Evolutionary conservation across 2,888 invertebrate genomes (phyloP).

Genomic region (Hypomecis punctinalis): DNA sequence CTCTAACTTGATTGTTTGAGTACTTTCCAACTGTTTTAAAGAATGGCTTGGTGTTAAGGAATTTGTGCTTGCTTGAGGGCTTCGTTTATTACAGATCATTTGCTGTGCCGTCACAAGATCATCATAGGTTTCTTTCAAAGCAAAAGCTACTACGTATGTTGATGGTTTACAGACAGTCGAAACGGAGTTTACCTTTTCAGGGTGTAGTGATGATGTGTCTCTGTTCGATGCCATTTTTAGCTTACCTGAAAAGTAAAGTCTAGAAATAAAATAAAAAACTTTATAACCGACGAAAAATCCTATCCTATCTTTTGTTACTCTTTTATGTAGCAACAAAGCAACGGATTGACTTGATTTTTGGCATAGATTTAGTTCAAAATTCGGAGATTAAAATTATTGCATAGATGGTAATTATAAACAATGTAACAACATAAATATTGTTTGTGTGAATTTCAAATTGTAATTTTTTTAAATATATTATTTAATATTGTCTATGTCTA

Average conservation of each 20-base stretch:
- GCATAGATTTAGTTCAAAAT: no score
- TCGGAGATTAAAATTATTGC: no score
- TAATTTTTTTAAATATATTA: no score
- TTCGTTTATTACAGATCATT: constrained; percentile 49
- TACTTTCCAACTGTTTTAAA: constrained; percentile 44
- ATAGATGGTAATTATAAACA: no score
- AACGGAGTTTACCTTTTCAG: constrained; percentile 35
- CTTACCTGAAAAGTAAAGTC: constrained; percentile 35
- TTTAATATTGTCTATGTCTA: no score
- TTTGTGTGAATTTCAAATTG: no score
- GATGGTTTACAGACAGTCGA: constrained; percentile 46
- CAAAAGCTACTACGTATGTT: constrained; percentile 55
- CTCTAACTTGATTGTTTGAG: constrained; percentile 33
- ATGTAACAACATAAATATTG: no score
- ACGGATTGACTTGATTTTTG: no score
- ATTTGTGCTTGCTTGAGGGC: constrained; percentile 42
- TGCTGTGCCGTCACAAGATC: constrained; percentile 47
- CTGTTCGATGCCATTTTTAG: constrained; percentile 42
- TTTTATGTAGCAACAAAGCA: no score
- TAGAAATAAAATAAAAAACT: background rate
- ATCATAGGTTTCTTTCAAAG: constrained; percentile 54
- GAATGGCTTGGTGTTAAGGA: constrained; percentile 48
- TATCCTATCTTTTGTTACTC: no score
- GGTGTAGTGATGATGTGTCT: constrained; percentile 20
- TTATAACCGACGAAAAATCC: no score